Percentiles rank a stretch among this genome's conserved stretches.
phyloP scores from a whole-genome alignment of 2,113 vertebrate genomes.

The Poecilia latipinna region DNA sequence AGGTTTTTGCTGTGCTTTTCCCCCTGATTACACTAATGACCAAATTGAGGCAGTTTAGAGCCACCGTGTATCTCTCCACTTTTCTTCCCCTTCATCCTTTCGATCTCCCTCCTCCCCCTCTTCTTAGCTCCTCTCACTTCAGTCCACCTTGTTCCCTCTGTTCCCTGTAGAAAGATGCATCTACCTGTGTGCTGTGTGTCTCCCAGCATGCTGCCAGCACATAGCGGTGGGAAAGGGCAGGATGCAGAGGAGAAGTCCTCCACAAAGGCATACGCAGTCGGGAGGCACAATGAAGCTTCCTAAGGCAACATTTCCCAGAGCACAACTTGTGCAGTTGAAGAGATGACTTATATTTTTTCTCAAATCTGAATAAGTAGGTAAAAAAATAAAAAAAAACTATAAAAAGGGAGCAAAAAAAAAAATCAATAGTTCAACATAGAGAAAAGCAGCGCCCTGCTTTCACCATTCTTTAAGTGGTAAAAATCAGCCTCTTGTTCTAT shows the following conservation, averaged over 20 bases:
- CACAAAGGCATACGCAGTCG: slow-evolving; percentile 15
- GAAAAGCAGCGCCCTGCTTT: too few species aligned
- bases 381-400: not conserved
- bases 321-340: slow-evolving; percentile 17
- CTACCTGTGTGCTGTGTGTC: slow-evolving; percentile 21
- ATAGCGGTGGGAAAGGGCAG: not conserved
- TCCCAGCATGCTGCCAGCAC: slow-evolving; percentile 22
- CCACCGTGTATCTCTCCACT: slow-evolving; percentile 17
- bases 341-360: slow-evolving; percentile 15
- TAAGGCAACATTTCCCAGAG: slow-evolving; percentile 30
- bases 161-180: slow-evolving; percentile 10
- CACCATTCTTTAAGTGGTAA: too few species aligned
- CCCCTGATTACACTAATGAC: slow-evolving; percentile 65
- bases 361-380: slow-evolving; percentile 1
- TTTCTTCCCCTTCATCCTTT: not conserved
- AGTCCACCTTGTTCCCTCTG: slow-evolving; percentile 2
- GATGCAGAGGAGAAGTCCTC: not conserved
- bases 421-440: not conserved
- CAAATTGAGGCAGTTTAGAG: slow-evolving; percentile 61
- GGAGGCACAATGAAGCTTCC: slow-evolving; percentile 17
- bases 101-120: not conserved
- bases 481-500: too few species aligned
- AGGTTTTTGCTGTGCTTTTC: slow-evolving; percentile 45
- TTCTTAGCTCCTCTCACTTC: not conserved
- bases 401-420: not conserved